Percentiles rank a stretch among this genome's conserved stretches.
phyloP scores from a whole-genome alignment of 2,797 vertebrate genomes.

The Mormyrops boulengeri region DNA sequence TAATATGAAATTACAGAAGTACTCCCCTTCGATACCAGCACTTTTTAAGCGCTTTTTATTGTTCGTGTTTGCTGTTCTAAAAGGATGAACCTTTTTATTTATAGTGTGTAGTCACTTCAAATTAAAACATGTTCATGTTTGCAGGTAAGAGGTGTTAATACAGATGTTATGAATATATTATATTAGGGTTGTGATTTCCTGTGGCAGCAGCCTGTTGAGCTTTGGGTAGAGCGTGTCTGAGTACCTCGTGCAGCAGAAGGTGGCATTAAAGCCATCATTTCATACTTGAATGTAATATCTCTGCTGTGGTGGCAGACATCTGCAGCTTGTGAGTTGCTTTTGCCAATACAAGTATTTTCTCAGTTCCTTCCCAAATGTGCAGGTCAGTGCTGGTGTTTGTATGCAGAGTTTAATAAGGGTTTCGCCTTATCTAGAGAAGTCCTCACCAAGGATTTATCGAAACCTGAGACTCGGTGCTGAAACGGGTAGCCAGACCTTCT shows the following conservation, averaged over 20 bases:
- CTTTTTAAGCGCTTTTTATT: neutral
- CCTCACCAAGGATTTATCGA: neutral
- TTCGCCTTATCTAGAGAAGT: neutral
- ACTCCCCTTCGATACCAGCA: neutral
- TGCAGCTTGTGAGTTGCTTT: neutral
- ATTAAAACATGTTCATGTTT: neutral
- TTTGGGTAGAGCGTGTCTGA: neutral
- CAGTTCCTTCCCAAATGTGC: neutral
- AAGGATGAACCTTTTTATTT: neutral
- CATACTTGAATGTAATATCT: neutral
- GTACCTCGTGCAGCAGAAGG: neutral
- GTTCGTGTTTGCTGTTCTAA: neutral
- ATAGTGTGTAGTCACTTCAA: neutral
- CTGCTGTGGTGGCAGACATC: neutral
- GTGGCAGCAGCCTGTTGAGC: neutral
- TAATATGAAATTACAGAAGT: neutral
- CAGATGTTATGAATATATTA: neutral
- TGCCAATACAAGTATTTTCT: neutral
- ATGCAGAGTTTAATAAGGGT: neutral
- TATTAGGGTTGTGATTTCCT: neutral
- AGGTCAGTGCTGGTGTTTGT: neutral
- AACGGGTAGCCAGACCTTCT: neutral
- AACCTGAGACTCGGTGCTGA: neutral
- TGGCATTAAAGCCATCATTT: neutral
- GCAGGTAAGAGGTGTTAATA: neutral